Base-by-base conservation (phyloP, 2,888 invertebrate species). In the Caenorhabditis sp. region DNA sequence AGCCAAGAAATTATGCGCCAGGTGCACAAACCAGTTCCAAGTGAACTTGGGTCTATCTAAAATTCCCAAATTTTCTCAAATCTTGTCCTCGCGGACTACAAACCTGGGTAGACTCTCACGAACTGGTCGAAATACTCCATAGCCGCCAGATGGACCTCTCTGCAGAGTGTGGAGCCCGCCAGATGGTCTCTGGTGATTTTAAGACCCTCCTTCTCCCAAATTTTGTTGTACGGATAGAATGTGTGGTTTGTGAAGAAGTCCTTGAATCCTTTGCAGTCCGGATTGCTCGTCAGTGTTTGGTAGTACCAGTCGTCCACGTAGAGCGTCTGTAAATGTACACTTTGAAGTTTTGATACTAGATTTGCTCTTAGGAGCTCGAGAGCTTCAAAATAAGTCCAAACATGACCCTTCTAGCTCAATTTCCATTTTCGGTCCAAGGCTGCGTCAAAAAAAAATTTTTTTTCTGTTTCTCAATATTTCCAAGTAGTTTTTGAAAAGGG, bases 271-370 rank as follows among this genome's bases (percentile, higher is more conserved):
- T 61, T 47, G 41, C 88, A 88, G 14, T 58, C 59, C 4, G 82
- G 84, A 80, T 85, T 85, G 59, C 84, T 82, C 51, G 28, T 59
- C 0, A 88, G 79, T 10, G 80, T 81, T 24, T 85, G 86, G 8
- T 28, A 12, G 0, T 77, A 79, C 87, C 86, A 87, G 59, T 88
- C 87, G 41, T 88, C 87, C 5, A 76, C 70, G 69, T 82, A 74
- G 47, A 82, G 24, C 0, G 86, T 87, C 58, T 64, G 12, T 0
- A 54, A 44, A 38, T 54, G 63, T 47, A 19, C 47, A 19, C 7
- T 1, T 47, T n/a, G 3, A 7, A 19, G n/a, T 47, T 1, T n/a
- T 2, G 19, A 47, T 19, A 19, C 8, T 19, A 19, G 47, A 12
- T 3, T 22, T 49, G 5, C n/a, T n/a, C n/a, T n/a, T n/a, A 49